phyloP scores from a whole-genome alignment of 2,888 invertebrate species.

The Polydrusus pterygomalis region DNA sequence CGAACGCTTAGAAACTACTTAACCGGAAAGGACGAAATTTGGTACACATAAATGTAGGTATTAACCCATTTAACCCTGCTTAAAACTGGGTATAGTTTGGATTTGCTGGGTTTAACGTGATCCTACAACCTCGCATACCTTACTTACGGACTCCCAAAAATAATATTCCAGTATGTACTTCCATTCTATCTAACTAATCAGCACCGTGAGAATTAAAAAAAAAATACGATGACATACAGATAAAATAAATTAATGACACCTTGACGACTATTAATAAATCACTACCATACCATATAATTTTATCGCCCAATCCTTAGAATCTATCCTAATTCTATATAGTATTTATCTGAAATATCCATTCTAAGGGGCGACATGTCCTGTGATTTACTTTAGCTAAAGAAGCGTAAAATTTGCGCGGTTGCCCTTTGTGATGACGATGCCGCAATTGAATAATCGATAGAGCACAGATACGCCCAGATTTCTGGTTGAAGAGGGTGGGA shows the following conservation, averaged over 20 bases:
- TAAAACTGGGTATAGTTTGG: no score
- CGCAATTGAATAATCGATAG: constrained; percentile 50
- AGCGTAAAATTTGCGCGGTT: constrained; percentile 44
- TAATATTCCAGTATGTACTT: no score
- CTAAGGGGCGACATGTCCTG: not conserved
- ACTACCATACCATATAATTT: constrained; percentile 19
- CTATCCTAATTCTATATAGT: not conserved
- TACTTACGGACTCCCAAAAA: no score
- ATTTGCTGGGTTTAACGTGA: no score
- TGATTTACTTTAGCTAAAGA: constrained; percentile 43
- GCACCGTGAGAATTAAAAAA: constrained; percentile 22
- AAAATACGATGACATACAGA: constrained; percentile 1
- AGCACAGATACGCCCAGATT: constrained; percentile 33
- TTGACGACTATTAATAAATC: constrained; percentile 39
- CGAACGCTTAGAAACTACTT: no score
- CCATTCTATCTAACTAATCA: not conserved
- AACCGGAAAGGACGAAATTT: no score
- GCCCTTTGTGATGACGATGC: constrained; percentile 31
- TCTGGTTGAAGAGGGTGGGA: constrained; percentile 7
- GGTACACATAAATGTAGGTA: no score
- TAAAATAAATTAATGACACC: constrained; percentile 35
- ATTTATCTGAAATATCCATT: not conserved
- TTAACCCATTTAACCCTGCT: no score
- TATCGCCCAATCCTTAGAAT: not conserved
- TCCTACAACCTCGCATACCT: no score